Percentiles rank a stretch among this genome's conserved stretches.
Conservation (phyloP, 2,888 invertebrate genomes). For the Stramonita haemastoma region DNA sequence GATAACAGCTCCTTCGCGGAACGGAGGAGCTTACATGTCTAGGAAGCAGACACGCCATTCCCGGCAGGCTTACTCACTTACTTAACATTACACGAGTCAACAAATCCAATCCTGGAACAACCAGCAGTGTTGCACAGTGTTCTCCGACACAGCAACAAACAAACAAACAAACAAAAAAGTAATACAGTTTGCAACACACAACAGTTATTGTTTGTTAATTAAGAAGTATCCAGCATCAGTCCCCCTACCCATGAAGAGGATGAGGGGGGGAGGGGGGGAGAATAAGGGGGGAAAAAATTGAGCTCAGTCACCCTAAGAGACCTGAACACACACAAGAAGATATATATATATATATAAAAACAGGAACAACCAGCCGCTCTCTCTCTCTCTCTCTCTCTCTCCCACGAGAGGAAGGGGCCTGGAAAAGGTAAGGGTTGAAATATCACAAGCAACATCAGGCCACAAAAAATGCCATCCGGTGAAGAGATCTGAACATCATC, state of each 20-base stretch:
- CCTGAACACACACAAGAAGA: conserved; percentile 7
- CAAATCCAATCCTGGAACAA: not conserved
- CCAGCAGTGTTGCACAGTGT: conserved; percentile 24
- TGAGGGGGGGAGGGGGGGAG: not conserved
- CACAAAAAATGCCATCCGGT: not conserved
- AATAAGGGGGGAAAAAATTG: not conserved
- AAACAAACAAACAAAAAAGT: not conserved
- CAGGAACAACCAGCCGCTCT: not conserved
- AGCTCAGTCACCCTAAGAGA: not conserved
- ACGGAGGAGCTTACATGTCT: not conserved
- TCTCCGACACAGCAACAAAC: conserved; percentile 12
- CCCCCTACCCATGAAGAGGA: not conserved
- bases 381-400: not conserved
- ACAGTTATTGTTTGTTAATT: not conserved
- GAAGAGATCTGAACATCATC: conserved; percentile 18
- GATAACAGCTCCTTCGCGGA: not conserved
- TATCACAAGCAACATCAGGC: conserved; percentile 24
- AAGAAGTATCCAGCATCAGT: not conserved
- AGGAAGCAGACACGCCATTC: not conserved
- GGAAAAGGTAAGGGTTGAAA: conserved; percentile 13
- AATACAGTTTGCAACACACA: not conserved
- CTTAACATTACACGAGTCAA: not conserved
- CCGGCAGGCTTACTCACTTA: not conserved
- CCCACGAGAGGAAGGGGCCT: not conserved
- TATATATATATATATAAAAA: too few species aligned